These are phyloP conservation scores for Halcyon malimbica DNA, from an alignment of 2,113 vertebrate genomes.

Conservation along the genomic window DNA sequence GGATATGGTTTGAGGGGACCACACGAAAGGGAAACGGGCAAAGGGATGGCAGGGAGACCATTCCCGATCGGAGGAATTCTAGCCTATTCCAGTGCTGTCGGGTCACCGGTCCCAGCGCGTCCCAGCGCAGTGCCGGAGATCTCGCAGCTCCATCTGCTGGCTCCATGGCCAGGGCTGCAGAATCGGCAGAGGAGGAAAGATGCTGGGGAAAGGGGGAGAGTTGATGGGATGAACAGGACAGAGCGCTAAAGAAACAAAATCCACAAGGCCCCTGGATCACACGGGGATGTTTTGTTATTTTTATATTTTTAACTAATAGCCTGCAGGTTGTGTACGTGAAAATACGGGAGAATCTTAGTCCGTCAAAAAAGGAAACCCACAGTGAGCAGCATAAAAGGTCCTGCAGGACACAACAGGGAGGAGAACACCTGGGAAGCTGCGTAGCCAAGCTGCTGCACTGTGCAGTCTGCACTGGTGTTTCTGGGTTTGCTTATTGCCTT, in stretches of 20 bases:
- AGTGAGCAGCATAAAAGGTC: not conserved
- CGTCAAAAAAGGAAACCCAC: not conserved
- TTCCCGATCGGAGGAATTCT: not conserved
- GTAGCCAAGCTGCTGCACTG: not conserved
- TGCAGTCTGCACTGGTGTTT: fast-evolving
- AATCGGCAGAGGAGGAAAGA: not conserved
- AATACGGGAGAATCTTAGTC: not conserved
- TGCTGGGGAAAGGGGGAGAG: not conserved
- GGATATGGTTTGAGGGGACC: not conserved
- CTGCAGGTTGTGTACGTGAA: not conserved
- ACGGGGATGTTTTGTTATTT: not conserved
- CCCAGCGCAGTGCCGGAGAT: not conserved
- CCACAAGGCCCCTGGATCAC: not conserved
- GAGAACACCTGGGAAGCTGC: not conserved
- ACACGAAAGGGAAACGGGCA: not conserved
- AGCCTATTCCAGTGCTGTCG: fast-evolving
- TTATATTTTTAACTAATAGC: not conserved
- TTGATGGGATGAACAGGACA: not conserved
- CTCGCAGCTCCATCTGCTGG: constrained; percentile 57
- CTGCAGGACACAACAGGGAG: not conserved
- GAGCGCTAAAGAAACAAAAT: not conserved
- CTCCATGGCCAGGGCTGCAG: not conserved
- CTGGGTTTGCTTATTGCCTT: not conserved
- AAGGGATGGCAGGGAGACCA: not conserved
- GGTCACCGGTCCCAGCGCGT: not conserved